Percentiles rank a stretch among this genome's conserved stretches.
These are phyloP conservation scores for Coronaproctus castanopsis DNA, from an alignment of 2,888 invertebrate species.

Conservation along the genomic window DNA sequence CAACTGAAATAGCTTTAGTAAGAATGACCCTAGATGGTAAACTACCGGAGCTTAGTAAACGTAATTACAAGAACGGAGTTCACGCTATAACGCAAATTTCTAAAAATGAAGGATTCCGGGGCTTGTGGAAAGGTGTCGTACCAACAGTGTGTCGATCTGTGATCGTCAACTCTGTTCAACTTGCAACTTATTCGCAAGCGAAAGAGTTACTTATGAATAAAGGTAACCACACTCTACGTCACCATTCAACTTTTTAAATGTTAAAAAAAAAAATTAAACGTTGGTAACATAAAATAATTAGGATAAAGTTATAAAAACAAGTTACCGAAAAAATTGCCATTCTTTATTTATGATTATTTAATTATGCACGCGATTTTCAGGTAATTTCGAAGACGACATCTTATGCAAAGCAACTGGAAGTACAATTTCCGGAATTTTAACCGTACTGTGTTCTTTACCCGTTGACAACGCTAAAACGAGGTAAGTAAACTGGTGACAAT, in stretches of 20 bases:
- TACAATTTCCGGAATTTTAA: neutral
- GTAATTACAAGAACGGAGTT: constrained; percentile 82
- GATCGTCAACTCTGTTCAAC: constrained; percentile 94
- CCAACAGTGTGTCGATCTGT: constrained; percentile 77
- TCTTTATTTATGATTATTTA: no score
- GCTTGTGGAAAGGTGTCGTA: constrained; percentile 76
- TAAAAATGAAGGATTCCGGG: constrained; percentile 61
- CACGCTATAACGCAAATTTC: constrained; percentile 65
- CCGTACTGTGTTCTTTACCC: neutral
- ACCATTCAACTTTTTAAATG: no score
- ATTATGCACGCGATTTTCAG: no score
- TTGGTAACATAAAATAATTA: no score
- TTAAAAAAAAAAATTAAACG: no score
- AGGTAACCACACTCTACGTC: no score
- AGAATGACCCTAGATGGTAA: constrained; percentile 96
- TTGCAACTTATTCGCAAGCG: constrained; percentile 84
- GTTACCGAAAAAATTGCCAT: no score
- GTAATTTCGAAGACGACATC: neutral
- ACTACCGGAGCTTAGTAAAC: constrained; percentile 60
- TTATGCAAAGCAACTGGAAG: neutral
- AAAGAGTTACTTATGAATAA: constrained; percentile 41
- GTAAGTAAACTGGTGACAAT: no score
- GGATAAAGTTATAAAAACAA: no score
- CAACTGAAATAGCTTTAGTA: constrained; percentile 52
- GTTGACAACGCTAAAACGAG: neutral